Evolutionary conservation across 2,888 invertebrate species (phyloP), one percentile per base, ranked within the genome.

Genomic region (Sinohyriopsis cumingii): DNA sequence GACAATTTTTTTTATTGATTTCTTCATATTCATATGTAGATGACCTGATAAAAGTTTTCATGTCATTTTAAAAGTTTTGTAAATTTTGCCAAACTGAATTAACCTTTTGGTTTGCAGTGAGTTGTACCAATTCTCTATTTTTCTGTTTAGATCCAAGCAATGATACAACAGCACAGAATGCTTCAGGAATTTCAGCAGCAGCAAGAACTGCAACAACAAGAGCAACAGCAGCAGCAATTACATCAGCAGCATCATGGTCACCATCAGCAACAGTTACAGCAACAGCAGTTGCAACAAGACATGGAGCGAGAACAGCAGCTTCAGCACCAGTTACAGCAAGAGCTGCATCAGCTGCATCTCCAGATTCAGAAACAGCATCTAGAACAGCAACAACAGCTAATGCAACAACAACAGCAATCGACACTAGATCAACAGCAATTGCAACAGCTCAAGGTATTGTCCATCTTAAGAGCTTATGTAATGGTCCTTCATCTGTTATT

Each of bases 141-240:
- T 61, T 74, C 76, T 19, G 69, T 71, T 75, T 69, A 74, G 69
- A 69, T 74, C 75, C 77, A 80, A 62, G 71, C 75, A 71, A 73
- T 76, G 68, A 68, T 77, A 67, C 79, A 79, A 72, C 75, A 79
- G 67, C 79, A 76, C 57, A 75, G 78, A 59, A 78, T 77, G 53
- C 75, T 78, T 59, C 77, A 76, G 61, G 82, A 81, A 55, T 75
- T 80, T 56, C 79, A 79, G 65, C 79, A 78, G 65, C 78, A 80
- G 65, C 79, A 82, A 63, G 71, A 71, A 20, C 70, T 75, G 61
- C 81, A 82, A 65, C 71, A 73, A 12, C 78, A 78, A 55, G 59
- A 73, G 22, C 72, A 76, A 63, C 67, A 76, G 6, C 70, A 73
- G 59, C 80, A 81, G 55, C 68, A 78, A 33, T 73, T 78, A 24